A percentile compares a stretch with the other conserved stretches of the same genome.
phyloP scores from a whole-genome alignment of 2,113 vertebrate species.

The Alaudala cheleensis region DNA sequence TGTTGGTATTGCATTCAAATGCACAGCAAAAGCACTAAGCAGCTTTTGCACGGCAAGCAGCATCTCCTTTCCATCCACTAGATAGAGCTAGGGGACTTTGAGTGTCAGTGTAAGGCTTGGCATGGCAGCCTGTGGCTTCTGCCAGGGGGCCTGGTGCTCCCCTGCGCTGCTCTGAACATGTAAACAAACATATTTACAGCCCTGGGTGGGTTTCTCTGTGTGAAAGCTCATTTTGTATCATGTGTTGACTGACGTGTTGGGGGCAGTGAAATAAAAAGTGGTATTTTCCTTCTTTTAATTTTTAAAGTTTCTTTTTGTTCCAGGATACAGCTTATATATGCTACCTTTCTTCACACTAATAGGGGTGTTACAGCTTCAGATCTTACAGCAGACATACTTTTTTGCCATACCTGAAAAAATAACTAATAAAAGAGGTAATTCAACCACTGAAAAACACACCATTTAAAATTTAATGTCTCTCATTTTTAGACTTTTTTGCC shows the following conservation, averaged over 20 bases:
- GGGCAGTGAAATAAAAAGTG: not conserved
- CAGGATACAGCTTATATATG: not conserved
- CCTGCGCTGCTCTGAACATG: not conserved
- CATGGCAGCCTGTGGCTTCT: not conserved
- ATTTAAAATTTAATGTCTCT: not conserved
- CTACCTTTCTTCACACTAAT: not conserved
- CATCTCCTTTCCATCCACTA: slow-evolving; percentile 19
- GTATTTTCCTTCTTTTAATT: not conserved
- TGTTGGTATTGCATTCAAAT: not conserved
- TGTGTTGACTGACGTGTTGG: not conserved
- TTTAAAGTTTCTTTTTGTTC: not conserved
- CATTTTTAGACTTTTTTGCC: not conserved
- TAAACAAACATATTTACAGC: not conserved
- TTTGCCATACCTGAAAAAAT: not conserved
- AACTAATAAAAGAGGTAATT: not conserved
- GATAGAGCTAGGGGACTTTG: slow-evolving; percentile 33
- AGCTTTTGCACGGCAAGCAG: not conserved
- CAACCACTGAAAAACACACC: accelerated
- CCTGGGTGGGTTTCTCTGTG: not conserved
- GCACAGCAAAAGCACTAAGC: not conserved
- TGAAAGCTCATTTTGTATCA: not conserved
- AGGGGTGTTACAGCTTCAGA: not conserved
- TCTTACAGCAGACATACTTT: not conserved
- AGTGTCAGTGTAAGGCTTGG: accelerated
- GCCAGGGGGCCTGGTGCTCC: not conserved